Conservation (phyloP, 2,113 vertebrate species). For the Dolichotis patagonum region DNA sequence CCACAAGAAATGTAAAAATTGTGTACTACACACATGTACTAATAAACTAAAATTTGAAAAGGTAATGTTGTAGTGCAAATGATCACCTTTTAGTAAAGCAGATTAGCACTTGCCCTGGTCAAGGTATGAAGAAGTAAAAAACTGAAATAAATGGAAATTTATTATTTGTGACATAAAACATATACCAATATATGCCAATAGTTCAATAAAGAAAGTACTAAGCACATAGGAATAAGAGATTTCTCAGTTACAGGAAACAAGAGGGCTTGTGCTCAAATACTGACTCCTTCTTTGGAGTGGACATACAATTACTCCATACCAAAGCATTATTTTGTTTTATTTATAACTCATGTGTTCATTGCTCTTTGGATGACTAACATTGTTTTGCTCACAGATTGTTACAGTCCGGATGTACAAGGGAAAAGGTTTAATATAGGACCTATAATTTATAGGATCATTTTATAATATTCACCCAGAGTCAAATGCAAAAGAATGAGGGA, state of each 20-base stretch:
- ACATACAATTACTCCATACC: background rate
- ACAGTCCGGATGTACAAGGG: background rate
- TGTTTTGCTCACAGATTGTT: background rate
- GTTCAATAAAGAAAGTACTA: background rate
- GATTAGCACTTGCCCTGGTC: background rate
- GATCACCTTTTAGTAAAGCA: background rate
- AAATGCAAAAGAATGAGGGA: too few relatives aligned
- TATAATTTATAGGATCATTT: too few relatives aligned
- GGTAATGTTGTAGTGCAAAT: background rate
- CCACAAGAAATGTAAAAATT: background rate
- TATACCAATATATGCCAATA: background rate
- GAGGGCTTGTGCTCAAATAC: background rate
- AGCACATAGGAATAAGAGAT: background rate
- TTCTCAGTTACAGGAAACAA: background rate
- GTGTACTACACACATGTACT: background rate
- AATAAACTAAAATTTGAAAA: background rate
- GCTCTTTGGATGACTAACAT: background rate
- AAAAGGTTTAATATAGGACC: background rate
- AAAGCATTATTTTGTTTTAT: background rate
- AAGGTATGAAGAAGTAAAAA: background rate
- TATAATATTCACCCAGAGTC: too few relatives aligned
- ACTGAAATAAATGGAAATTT: background rate
- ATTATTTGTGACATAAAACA: background rate
- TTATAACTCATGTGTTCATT: background rate
- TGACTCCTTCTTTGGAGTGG: constrained; percentile 6